These are phyloP conservation scores for Acromyrmex heyeri DNA, from an alignment of 1,140 invertebrate genomes.

Conservation along the genomic window DNA sequence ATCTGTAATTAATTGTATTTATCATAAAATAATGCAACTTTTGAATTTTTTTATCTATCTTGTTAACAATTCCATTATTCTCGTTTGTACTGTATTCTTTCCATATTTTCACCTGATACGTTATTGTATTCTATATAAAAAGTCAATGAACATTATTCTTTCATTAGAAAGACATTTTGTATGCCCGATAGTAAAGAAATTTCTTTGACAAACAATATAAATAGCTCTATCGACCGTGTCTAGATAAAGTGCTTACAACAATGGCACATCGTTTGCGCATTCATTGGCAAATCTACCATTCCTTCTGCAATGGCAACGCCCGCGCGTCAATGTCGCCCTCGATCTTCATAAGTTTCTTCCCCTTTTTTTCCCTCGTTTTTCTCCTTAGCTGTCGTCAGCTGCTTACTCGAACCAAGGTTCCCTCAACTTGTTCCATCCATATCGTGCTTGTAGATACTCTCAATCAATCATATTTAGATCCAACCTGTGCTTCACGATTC, in stretches of 20 bases:
- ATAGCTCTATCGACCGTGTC: conserved; percentile 15
- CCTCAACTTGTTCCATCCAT: conserved; percentile 71
- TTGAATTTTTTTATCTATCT: neutral
- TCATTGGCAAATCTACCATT: conserved; percentile 63
- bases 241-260: conserved; percentile 45
- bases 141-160: neutral
- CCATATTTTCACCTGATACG: neutral
- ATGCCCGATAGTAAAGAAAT: neutral
- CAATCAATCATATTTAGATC: conserved; percentile 84
- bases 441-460: conserved; percentile 77
- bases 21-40: neutral
- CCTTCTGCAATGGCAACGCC: conserved; percentile 29
- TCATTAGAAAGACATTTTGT: neutral
- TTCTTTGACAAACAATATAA: conserved; percentile 1
- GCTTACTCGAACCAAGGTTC: conserved; percentile 51
- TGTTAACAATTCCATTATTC: neutral
- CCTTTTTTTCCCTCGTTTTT: conserved; percentile 31
- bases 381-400: conserved; percentile 56
- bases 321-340: conserved; percentile 69
- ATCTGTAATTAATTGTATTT: neutral
- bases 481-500: conserved; percentile 64
- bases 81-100: neutral
- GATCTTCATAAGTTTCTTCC: conserved; percentile 69
- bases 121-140: neutral
- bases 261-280: conserved; percentile 57